Percentiles rank a stretch among this genome's conserved stretches.
Conservation (phyloP, 2,113 vertebrate species). For the Herpetotheres cachinnans region DNA sequence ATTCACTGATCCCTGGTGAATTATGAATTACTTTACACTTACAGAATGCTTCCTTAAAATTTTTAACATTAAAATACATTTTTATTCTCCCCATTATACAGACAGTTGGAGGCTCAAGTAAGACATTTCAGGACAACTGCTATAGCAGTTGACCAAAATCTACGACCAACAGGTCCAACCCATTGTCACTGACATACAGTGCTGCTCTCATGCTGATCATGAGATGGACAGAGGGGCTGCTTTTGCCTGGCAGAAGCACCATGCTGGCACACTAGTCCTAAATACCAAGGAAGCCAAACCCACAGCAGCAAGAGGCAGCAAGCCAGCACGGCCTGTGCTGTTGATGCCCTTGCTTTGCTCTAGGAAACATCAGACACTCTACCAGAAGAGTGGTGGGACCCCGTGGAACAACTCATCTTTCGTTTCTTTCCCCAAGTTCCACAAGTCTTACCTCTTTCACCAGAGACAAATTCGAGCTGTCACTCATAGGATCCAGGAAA, state of each 20-base stretch:
- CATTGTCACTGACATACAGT: not conserved
- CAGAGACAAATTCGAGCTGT: not conserved
- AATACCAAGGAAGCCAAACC: not conserved
- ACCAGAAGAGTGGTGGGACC: not conserved
- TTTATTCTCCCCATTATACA: not conserved
- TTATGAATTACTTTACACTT: conserved; percentile 23
- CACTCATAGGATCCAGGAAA: not conserved
- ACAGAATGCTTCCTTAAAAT: not conserved
- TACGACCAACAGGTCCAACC: not conserved
- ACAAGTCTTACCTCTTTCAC: not conserved
- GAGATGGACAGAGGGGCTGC: not conserved
- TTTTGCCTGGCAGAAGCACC: not conserved
- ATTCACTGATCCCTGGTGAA: conserved; percentile 20
- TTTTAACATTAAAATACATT: not conserved
- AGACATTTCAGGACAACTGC: not conserved
- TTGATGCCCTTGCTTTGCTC: not conserved
- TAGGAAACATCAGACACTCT: not conserved
- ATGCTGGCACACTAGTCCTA: not conserved
- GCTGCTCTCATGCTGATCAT: not conserved
- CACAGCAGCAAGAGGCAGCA: not conserved
- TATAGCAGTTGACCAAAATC: not conserved
- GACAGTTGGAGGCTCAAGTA: not conserved
- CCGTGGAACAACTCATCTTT: not conserved
- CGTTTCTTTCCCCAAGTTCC: not conserved
- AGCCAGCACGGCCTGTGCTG: accelerated